Evolutionary conservation across 2,797 vertebrate genomes (phyloP).

Genomic region (Synanceia verrucosa): DNA sequence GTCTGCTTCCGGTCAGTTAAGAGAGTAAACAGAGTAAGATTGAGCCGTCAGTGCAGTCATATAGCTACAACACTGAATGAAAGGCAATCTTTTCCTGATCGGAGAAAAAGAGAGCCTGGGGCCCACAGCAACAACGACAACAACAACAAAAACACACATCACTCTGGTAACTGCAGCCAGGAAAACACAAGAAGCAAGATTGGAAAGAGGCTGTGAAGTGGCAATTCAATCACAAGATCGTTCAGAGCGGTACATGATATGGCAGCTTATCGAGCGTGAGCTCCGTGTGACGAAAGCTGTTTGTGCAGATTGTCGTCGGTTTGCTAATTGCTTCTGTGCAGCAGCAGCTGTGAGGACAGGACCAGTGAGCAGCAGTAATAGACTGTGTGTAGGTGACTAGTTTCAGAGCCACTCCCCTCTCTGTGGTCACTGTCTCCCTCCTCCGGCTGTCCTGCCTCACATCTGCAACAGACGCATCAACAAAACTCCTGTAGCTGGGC

Average conservation of each 20-base stretch:
- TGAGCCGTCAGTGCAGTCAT: slow-evolving; percentile 1
- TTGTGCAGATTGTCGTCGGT: slow-evolving; percentile 36
- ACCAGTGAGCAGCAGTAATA: slow-evolving; percentile 21
- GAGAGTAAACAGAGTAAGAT: no score
- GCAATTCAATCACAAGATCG: slow-evolving; percentile 37
- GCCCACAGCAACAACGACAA: slow-evolving; percentile 41
- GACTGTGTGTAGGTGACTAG: neutral
- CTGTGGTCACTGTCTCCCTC: slow-evolving; percentile 53
- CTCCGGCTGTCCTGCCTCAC: slow-evolving; percentile 41
- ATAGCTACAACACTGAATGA: neutral
- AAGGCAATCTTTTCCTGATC: slow-evolving; percentile 9
- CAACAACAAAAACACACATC: slow-evolving; percentile 24
- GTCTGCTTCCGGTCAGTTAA: neutral
- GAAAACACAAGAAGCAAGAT: slow-evolving; percentile 10
- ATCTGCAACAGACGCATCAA: slow-evolving; percentile 8
- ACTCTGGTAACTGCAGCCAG: slow-evolving; percentile 8
- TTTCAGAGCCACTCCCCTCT: slow-evolving; percentile 32
- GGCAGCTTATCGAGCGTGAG: slow-evolving; percentile 26
- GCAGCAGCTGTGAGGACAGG: slow-evolving; percentile 1
- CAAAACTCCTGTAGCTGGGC: neutral
- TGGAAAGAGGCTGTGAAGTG: slow-evolving; percentile 27
- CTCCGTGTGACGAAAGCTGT: slow-evolving; percentile 36
- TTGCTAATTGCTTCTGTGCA: slow-evolving; percentile 39
- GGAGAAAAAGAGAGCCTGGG: slow-evolving; percentile 12
- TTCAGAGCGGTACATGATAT: slow-evolving; percentile 14